Conservation (phyloP, 2,888 invertebrate genomes). For the Calameuta pallipes region DNA sequence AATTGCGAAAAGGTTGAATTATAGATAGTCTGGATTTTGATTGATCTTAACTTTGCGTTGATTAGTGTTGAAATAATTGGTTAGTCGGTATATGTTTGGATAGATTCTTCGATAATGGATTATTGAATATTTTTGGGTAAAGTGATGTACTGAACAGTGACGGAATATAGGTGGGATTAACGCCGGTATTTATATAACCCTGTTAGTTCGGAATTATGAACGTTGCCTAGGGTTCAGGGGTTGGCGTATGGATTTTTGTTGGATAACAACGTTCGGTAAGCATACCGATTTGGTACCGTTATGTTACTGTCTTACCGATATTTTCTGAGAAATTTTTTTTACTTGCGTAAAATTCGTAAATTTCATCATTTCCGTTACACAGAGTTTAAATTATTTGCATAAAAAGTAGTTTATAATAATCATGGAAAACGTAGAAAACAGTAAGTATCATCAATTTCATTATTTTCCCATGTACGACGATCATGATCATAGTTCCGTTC, state of each 20-base stretch:
- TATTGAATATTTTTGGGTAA: neutral
- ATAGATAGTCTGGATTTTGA: neutral
- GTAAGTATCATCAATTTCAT: neutral
- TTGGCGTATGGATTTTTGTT: neutral
- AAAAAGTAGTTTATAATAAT: neutral
- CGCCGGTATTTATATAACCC: neutral
- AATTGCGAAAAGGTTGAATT: neutral
- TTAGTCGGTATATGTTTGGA: neutral
- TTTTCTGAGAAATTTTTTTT: neutral
- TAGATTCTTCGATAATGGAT: neutral
- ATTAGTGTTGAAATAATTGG: neutral
- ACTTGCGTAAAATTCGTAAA: neutral
- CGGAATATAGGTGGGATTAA: neutral
- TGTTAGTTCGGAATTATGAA: neutral
- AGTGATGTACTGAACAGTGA: constrained; percentile 2
- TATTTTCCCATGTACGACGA: neutral
- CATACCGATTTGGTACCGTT: neutral
- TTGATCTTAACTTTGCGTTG: neutral
- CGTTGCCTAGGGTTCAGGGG: neutral
- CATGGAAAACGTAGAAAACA: neutral
- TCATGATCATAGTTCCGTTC: neutral
- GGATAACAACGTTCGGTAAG: neutral
- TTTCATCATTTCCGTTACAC: neutral
- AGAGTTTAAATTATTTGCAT: neutral
- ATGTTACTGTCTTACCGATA: neutral